Evolutionary conservation across 2,797 vertebrate genomes (phyloP).

Genomic region (Tiaroga cobitis): DNA sequence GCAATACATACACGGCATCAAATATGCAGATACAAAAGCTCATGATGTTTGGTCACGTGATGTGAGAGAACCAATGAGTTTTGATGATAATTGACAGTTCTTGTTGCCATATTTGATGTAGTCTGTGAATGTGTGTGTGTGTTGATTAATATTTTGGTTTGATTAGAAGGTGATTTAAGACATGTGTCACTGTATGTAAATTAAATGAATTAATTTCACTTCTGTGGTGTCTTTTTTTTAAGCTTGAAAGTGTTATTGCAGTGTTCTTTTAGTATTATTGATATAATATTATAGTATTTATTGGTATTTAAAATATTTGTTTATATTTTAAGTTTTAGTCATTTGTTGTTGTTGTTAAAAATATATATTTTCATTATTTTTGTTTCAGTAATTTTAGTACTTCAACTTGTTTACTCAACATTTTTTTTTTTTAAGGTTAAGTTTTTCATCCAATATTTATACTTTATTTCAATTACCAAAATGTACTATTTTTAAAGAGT

Average conservation of each 20-base stretch:
- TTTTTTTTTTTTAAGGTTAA: neutral
- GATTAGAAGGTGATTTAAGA: slow-evolving; percentile 15
- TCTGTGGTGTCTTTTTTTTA: neutral
- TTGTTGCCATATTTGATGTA: neutral
- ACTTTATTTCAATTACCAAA: neutral
- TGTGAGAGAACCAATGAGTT: neutral
- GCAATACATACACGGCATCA: neutral
- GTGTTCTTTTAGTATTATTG: neutral
- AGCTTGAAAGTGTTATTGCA: neutral
- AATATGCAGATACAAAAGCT: neutral
- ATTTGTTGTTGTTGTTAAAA: neutral
- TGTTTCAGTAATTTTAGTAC: neutral
- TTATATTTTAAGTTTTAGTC: neutral
- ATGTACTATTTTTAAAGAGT: neutral
- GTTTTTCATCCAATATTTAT: neutral
- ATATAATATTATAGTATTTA: neutral
- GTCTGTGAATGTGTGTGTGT: neutral
- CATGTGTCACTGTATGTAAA: too few relatives aligned
- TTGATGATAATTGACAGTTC: neutral
- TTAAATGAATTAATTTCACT: neutral
- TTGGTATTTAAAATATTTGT: neutral
- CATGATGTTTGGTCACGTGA: neutral
- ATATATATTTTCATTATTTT: neutral
- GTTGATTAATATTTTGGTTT: slow-evolving; percentile 2
- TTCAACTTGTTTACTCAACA: neutral